Percentiles rank a stretch among this genome's conserved stretches.
Conservation (phyloP, 2,797 vertebrate species). For the Erpetoichthys calabaricus region DNA sequence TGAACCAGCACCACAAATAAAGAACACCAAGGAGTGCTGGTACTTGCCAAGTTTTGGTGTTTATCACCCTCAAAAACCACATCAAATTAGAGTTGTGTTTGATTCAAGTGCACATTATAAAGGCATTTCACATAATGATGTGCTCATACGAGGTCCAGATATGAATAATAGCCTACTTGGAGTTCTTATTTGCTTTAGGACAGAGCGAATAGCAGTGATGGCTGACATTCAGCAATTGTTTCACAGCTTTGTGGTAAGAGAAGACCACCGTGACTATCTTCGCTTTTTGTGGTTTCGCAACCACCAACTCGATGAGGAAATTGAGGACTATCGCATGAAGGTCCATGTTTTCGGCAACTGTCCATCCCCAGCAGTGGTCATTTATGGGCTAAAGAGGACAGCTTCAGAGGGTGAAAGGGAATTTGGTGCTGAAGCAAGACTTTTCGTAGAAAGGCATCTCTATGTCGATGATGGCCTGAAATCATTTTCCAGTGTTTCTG, state of each 20-base stretch:
- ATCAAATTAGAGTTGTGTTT: background rate
- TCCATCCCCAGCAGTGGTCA: conserved; percentile 16
- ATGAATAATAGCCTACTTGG: conserved; percentile 9
- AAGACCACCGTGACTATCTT: conserved; percentile 8
- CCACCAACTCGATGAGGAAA: conserved; percentile 10
- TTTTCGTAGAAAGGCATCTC: conserved; percentile 9
- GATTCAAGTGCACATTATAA: conserved; percentile 3
- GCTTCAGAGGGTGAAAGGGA: conserved; percentile 4
- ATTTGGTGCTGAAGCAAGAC: conserved; percentile 6
- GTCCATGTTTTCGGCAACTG: conserved; percentile 22
- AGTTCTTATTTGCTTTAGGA: conserved; percentile 7
- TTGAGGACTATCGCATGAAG: conserved; percentile 15
- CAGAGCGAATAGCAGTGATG: conserved; percentile 8
- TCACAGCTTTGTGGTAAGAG: conserved; percentile 6
- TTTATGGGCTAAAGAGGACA: conserved; percentile 9
- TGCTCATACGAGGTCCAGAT: conserved; percentile 7
- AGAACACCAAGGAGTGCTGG: conserved; percentile 10
- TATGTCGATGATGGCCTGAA: conserved; percentile 12
- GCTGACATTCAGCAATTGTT: conserved; percentile 14
- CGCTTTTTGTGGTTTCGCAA: conserved; percentile 13
- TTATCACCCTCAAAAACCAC: background rate
- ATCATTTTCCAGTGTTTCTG: background rate
- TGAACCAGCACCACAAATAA: conserved; percentile 2
- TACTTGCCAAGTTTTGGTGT: background rate
- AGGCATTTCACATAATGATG: conserved; percentile 1